These are phyloP conservation scores for Euleptes europaea DNA, from an alignment of 2,113 vertebrate genomes.

Conservation along the genomic window DNA sequence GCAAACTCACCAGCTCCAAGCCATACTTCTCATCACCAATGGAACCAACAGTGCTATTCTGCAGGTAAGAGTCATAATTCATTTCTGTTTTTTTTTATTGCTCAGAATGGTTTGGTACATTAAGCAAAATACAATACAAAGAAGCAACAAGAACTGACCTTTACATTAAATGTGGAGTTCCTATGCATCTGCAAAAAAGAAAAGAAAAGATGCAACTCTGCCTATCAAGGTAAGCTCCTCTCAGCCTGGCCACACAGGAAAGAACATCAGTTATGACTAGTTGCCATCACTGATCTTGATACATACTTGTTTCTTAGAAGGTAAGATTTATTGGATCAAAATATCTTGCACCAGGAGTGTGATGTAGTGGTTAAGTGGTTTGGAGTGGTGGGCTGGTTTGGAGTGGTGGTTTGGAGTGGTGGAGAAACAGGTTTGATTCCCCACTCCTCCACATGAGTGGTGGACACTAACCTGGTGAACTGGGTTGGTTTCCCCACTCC, in stretches of 20 bases:
- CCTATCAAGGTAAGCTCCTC: neutral
- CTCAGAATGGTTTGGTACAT: neutral
- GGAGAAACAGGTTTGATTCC: too few species aligned
- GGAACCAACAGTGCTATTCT: constrained; percentile 75
- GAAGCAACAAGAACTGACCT: neutral
- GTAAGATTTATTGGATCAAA: neutral
- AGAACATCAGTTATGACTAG: neutral
- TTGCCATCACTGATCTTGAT: neutral
- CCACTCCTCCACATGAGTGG: too few species aligned
- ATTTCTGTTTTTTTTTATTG: accelerated
- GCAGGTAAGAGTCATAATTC: constrained; percentile 76
- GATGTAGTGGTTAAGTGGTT: too few species aligned
- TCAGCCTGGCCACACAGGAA: neutral
- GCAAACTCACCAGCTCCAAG: constrained; percentile 80
- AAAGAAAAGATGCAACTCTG: neutral
- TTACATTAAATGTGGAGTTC: neutral
- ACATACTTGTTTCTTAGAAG: neutral
- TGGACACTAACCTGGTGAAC: too few species aligned
- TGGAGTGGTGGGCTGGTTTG: too few species aligned
- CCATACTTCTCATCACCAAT: constrained; percentile 75
- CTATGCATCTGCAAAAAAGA: neutral
- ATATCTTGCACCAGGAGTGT: neutral
- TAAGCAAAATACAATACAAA: neutral
- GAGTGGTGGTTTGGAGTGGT: too few species aligned
- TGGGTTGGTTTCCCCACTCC: too few species aligned